Conservation (phyloP, 2,113 vertebrate species). For the Neofelis nebulosa region DNA sequence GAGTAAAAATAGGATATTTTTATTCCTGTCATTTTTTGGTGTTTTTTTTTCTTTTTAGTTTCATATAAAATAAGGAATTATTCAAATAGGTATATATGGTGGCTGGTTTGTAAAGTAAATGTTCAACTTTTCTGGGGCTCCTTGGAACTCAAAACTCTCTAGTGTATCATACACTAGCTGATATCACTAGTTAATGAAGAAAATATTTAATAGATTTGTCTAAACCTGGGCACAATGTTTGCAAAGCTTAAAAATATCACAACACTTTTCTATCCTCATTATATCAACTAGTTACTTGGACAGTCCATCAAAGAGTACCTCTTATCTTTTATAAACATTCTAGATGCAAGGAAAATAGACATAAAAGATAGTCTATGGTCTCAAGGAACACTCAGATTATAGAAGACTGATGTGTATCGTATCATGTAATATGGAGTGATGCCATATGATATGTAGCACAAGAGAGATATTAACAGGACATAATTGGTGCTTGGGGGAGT, state of each 20-base stretch:
- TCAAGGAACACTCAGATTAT: not conserved
- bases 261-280: not conserved
- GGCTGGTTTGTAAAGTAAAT: not conserved
- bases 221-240: not conserved
- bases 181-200: not conserved
- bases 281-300: not conserved
- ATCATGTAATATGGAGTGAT: not conserved
- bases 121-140: not conserved
- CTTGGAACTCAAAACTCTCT: not conserved
- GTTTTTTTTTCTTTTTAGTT: not conserved
- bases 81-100: not conserved
- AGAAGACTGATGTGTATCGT: not conserved
- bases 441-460: rapidly evolving
- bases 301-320: not conserved
- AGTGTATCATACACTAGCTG: not conserved
- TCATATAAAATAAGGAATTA: not conserved
- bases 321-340: not conserved
- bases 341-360: not conserved
- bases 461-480: not conserved
- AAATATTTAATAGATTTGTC: not conserved
- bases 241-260: not conserved
- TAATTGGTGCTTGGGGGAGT: not conserved
- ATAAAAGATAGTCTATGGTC: not conserved
- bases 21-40: not conserved
- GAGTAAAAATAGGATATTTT: not conserved